Conservation (phyloP, 2,888 invertebrate species). For the Incurvaria masculella region DNA sequence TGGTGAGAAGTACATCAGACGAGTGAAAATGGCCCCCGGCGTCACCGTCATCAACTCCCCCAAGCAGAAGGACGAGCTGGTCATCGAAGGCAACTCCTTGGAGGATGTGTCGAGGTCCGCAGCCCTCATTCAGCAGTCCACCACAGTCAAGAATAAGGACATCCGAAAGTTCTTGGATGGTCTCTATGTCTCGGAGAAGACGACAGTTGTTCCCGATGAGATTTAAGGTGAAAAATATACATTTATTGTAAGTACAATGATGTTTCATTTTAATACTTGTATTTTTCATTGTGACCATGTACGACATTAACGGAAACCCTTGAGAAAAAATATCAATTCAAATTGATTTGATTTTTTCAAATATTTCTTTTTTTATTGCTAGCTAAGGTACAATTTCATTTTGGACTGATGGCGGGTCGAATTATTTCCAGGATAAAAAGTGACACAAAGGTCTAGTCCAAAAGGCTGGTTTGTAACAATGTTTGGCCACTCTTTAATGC, state of each 20-base stretch:
- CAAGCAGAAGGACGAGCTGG: slow-evolving; percentile 96
- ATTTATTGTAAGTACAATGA: neutral
- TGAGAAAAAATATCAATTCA: too few relatives aligned
- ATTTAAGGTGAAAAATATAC: slow-evolving; percentile 47
- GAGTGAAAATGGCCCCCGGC: slow-evolving; percentile 93
- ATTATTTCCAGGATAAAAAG: too few relatives aligned
- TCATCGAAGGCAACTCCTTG: slow-evolving; percentile 93
- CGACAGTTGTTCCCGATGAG: slow-evolving; percentile 83
- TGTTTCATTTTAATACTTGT: neutral
- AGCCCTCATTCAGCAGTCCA: slow-evolving; percentile 98
- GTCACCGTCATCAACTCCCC: slow-evolving; percentile 91
- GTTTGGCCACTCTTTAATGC: too few relatives aligned
- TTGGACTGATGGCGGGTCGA: too few relatives aligned
- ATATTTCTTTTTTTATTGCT: too few relatives aligned
- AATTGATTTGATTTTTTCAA: too few relatives aligned
- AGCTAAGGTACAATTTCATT: too few relatives aligned
- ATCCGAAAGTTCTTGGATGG: slow-evolving; percentile 99
- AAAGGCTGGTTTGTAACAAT: too few relatives aligned
- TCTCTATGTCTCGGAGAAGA: slow-evolving; percentile 98
- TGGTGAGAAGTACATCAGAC: slow-evolving; percentile 96
- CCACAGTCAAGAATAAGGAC: slow-evolving; percentile 99
- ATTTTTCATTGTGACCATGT: too few relatives aligned
- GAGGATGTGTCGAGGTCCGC: slow-evolving; percentile 98
- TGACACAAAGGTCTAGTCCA: too few relatives aligned
- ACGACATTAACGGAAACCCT: too few relatives aligned